phyloP scores from a whole-genome alignment of 2,888 invertebrate genomes.

The Ormyrus labotus region DNA sequence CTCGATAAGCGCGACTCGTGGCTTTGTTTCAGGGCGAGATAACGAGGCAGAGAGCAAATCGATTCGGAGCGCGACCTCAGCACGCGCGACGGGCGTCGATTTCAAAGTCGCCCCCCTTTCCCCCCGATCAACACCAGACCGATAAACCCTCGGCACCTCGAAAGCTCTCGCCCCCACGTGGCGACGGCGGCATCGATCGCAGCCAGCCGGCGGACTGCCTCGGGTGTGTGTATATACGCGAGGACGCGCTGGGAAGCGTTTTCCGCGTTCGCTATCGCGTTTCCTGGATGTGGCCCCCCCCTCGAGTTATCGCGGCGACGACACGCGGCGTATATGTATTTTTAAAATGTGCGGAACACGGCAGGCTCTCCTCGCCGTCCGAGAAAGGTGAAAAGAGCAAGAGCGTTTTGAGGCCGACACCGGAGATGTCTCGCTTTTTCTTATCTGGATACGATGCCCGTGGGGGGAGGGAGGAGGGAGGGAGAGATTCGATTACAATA shows the following conservation, averaged over 20 bases:
- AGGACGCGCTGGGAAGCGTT: too few relatives aligned
- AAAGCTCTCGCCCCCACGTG: slow-evolving; percentile 13
- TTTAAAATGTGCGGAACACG: not conserved
- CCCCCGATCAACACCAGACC: not conserved
- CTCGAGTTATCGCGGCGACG: slow-evolving; percentile 47
- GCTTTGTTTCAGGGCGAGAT: too few relatives aligned
- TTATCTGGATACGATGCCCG: slow-evolving; percentile 56
- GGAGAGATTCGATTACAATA: slow-evolving; percentile 63
- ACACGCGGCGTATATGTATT: not conserved
- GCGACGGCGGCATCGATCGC: too few relatives aligned
- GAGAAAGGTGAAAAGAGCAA: slow-evolving; percentile 35
- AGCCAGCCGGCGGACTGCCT: not conserved
- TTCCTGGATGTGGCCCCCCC: slow-evolving; percentile 63
- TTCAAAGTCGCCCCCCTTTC: not conserved
- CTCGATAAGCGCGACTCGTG: too few relatives aligned
- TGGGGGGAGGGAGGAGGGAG: too few relatives aligned
- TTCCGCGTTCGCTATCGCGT: slow-evolving; percentile 11
- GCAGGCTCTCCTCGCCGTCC: not conserved
- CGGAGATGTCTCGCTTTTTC: slow-evolving; percentile 59
- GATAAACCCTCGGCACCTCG: slow-evolving; percentile 6
- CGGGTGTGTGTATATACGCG: too few relatives aligned
- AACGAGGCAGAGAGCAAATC: too few relatives aligned
- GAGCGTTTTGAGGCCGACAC: slow-evolving; percentile 57
- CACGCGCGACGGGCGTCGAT: not conserved
- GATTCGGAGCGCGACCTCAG: not conserved